Base-by-base conservation (phyloP, 2,888 invertebrate species). In the Zaprionus lineosus region DNA sequence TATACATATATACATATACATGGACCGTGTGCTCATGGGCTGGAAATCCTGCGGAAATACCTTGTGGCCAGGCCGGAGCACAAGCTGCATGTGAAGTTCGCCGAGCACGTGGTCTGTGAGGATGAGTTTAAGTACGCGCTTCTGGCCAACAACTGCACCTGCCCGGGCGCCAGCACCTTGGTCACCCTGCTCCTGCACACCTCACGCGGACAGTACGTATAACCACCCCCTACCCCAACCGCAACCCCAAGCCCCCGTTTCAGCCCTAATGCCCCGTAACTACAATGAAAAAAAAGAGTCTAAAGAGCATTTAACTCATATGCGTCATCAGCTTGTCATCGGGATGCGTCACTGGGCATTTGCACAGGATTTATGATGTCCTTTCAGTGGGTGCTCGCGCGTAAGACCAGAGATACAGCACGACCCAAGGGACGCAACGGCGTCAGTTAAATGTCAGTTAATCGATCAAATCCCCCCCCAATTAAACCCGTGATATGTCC, bases 91-190 rank as follows among this genome's bases (percentile, higher is more conserved):
- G 98, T 99, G 37, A 98, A 98, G 91, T 99, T 99, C 91, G 99
- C 99, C 29, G 98, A 99, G 89, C 98, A 97, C 90, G 97, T 98
- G 9, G 98, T 99, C 24, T 99, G 99, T 91, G 99, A 99, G 90
- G 98, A 99, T 89, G 99, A 99, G 91, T 98, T 99, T 91, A 99
- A 99, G 91, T 99, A 99, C 90, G 98, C 98, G 14, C 92, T 99
- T 57, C 91, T 99, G 74, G 98, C 99, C 63, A 99, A 99, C 92
- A 99, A 99, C 91, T 99, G 98, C 91, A 96, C 98, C 64, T 98
- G 98, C 90, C 98, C 98, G 0, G 99, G 98, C 9, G 97, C 98
- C 8, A 98, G 98, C 34, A 98, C 98, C 0, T 92, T 99, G 60
- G 98, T 99, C 70, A 99, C 99, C 1, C 92, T 99, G 0, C 92